Evolutionary conservation across 2,797 vertebrate genomes (phyloP), one percentile per base, ranked within the genome.

Genomic region (Rhynchonycteris naso): DNA sequence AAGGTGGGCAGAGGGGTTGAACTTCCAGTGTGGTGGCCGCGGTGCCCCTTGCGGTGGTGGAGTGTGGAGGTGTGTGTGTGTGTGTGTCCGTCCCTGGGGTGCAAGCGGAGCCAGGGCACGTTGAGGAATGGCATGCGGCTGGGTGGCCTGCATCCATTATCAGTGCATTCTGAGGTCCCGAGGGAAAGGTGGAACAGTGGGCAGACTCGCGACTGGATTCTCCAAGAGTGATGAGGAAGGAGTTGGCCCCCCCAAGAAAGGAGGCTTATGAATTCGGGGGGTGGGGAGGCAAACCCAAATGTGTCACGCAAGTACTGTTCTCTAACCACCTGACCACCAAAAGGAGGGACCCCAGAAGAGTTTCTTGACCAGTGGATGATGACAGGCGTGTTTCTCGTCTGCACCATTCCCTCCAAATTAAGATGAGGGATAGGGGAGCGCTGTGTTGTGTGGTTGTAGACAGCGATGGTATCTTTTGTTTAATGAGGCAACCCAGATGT

Each of bases 331-430:
- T 52, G 82, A 90, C 30, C 19, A 30, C 15, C 63, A 61, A 54
- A 19, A 21, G 78, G 61, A 79, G 76, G 63, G 85, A 68, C 56
- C 59, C 90, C 2, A 47, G 38, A 93, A 91, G 95, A 96, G 90
- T 96, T 76, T 97, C 89, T 79, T 78, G 84, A 75, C 71, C 4
- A 69, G 69, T 58, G 63, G 63, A 12, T 89, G 96, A 92, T 91
- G 97, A 80, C 86, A 75, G 90, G 80, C 88, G 13, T 71, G 76
- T 68, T 82, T 96, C 59, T n/a, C 56, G 35, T 91, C 96, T 93
- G 96, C 97, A 95, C 96, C 97, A 82, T 97, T 97, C 88, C 63
- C 93, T 86, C 59, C 56, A 30, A 86, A 84, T 88, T 26, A 88
- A 96, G 96, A 87, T 71, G 97, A 38, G 81, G 63, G 79, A 52